These are phyloP conservation scores for Motacilla tschutschensis DNA, from an alignment of 2,113 vertebrate genomes.

Conservation along the genomic window DNA sequence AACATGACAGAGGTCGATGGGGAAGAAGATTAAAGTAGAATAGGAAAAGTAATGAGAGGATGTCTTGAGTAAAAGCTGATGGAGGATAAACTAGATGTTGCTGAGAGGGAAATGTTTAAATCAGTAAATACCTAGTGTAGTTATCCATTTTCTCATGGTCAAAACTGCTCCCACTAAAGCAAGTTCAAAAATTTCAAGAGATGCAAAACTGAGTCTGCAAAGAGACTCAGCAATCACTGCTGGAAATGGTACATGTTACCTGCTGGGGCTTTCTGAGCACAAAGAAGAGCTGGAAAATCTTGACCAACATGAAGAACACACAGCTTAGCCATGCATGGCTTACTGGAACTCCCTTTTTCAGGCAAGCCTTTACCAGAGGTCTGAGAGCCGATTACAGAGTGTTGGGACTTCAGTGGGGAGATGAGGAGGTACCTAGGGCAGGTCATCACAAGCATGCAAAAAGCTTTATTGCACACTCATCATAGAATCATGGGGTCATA, in stretches of 20 bases:
- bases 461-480: neutral
- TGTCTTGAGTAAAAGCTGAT: neutral
- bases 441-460: neutral
- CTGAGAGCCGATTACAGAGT: neutral
- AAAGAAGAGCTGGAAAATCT: neutral
- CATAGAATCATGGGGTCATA: neutral
- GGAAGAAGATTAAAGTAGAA: slow-evolving; percentile 12
- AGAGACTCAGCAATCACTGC: neutral
- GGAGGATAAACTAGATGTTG: neutral
- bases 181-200: neutral
- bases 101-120: neutral
- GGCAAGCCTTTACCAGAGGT: neutral
- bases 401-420: neutral
- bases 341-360: neutral
- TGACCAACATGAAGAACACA: rapidly evolving
- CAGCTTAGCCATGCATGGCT: neutral
- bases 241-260: neutral
- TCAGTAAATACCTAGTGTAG: neutral
- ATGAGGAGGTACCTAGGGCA: neutral
- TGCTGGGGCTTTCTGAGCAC: neutral
- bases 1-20: neutral
- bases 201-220: neutral
- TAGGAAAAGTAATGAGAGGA: neutral
- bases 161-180: neutral
- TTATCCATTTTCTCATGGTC: neutral